These are phyloP conservation scores for Rhopilema esculentum DNA, from an alignment of 30 jellyfish, hydroid and myxozoan genomes.

Conservation along the genomic window DNA sequence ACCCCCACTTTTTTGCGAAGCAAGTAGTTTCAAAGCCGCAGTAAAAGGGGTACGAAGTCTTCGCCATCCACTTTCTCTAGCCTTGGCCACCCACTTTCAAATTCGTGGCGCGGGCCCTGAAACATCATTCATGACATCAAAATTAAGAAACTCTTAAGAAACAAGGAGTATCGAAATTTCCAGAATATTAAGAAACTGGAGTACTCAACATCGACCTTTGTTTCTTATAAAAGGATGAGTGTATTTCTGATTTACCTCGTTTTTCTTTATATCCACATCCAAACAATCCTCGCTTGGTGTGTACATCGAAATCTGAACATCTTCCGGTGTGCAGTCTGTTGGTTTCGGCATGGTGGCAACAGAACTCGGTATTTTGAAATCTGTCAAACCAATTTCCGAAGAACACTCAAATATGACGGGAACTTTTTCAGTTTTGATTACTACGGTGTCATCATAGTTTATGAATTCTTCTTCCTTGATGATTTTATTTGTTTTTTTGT, in stretches of 20 bases:
- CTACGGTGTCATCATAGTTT: constrained; percentile 33
- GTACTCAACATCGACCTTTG: too few relatives aligned
- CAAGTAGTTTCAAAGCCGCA: too few relatives aligned
- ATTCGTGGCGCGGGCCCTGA: too few relatives aligned
- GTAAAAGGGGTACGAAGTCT: too few relatives aligned
- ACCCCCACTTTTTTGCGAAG: too few relatives aligned
- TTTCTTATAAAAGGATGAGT: too few relatives aligned
- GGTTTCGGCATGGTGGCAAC: not conserved
- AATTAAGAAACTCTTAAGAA: too few relatives aligned
- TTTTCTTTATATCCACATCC: not conserved
- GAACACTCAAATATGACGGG: constrained; percentile 23
- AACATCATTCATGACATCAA: too few relatives aligned
- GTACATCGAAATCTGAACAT: not conserved
- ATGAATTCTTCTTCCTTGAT: constrained; percentile 19
- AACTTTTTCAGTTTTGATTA: constrained; percentile 24
- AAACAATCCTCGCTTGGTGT: not conserved
- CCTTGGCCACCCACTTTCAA: too few relatives aligned
- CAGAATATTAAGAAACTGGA: too few relatives aligned
- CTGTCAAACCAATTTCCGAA: not conserved
- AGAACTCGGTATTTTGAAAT: constrained; percentile 3
- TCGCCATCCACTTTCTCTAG: too few relatives aligned
- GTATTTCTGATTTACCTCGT: not conserved
- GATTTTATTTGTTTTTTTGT: not conserved
- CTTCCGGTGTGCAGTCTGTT: not conserved
- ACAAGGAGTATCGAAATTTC: too few relatives aligned